Conservation (phyloP, 2,797 vertebrate genomes). For the Bradypus variegatus region DNA sequence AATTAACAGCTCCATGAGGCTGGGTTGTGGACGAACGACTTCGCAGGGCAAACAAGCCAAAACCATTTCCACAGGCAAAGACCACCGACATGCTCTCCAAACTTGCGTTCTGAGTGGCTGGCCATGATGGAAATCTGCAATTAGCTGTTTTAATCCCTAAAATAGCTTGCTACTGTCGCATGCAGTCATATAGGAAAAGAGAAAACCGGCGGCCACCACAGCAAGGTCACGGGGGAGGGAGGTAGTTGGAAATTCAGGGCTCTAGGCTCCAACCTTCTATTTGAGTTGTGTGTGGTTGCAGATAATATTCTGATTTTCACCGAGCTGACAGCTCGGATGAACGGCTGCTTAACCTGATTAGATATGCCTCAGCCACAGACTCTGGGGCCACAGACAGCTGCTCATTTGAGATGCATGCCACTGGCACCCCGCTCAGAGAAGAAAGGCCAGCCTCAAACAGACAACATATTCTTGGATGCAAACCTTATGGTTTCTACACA, state of each 20-base stretch:
- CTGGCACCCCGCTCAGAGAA: conserved; percentile 49
- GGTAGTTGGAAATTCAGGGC: neutral
- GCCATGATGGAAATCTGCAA: conserved; percentile 51
- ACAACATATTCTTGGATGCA: conserved; percentile 57
- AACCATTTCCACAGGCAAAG: conserved; percentile 36
- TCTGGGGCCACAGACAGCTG: conserved; percentile 37
- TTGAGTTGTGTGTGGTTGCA: conserved; percentile 42
- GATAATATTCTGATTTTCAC: conserved; percentile 54
- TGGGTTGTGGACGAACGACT: neutral
- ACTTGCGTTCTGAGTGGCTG: conserved; percentile 26
- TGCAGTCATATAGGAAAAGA: neutral
- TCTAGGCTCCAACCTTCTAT: conserved; percentile 11
- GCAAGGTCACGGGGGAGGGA: conserved; percentile 1
- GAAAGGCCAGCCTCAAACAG: conserved; percentile 54
- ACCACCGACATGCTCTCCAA: conserved; percentile 35
- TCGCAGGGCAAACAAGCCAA: conserved; percentile 9
- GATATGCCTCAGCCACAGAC: conserved; percentile 52
- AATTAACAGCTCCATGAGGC: conserved; percentile 43
- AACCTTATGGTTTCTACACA: conserved; percentile 57
- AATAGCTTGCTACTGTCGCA: conserved; percentile 40
- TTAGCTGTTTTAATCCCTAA: conserved; percentile 56
- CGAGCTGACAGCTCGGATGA: conserved; percentile 54
- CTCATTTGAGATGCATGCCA: conserved; percentile 61
- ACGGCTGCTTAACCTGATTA: conserved; percentile 54
- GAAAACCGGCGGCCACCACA: conserved; percentile 34